Evolutionary conservation across 2,797 vertebrate species (phyloP).

Genomic region (Manis crassicaudata): DNA sequence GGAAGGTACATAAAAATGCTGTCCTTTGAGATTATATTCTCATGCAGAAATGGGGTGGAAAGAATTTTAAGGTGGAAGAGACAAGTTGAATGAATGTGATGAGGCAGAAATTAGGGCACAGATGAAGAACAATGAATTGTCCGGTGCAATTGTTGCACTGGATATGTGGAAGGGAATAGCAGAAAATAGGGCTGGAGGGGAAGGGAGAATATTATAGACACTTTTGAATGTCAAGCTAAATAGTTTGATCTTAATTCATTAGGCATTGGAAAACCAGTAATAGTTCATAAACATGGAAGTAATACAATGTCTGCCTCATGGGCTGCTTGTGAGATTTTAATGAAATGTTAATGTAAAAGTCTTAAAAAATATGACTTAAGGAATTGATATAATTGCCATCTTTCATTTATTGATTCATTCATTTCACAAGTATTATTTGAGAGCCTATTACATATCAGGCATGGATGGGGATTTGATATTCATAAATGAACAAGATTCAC

Average conservation of each 20-base stretch:
- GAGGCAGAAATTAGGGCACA: conserved; percentile 24
- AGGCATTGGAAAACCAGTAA: background rate
- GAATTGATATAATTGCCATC: conserved; percentile 11
- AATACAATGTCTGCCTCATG: background rate
- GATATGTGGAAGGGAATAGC: background rate
- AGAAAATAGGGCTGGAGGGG: background rate
- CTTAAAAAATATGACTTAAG: conserved; percentile 31
- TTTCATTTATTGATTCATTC: conserved; percentile 1
- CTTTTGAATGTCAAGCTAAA: background rate
- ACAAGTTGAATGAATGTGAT: background rate
- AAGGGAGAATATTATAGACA: background rate
- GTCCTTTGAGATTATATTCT: conserved; percentile 19
- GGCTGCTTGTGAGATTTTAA: conserved; percentile 11
- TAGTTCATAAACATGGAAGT: conserved; percentile 2
- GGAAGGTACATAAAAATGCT: background rate
- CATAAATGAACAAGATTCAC: conserved; percentile 37
- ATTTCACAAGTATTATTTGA: conserved; percentile 32
- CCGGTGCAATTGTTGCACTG: background rate
- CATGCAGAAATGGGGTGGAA: background rate
- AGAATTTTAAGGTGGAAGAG: background rate
- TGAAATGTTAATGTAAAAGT: background rate
- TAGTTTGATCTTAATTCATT: background rate
- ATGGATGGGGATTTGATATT: background rate
- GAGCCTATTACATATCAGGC: background rate
- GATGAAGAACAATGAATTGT: background rate